Base-by-base conservation (phyloP, 1,140 invertebrate genomes). In the Drosophila baimaii region DNA sequence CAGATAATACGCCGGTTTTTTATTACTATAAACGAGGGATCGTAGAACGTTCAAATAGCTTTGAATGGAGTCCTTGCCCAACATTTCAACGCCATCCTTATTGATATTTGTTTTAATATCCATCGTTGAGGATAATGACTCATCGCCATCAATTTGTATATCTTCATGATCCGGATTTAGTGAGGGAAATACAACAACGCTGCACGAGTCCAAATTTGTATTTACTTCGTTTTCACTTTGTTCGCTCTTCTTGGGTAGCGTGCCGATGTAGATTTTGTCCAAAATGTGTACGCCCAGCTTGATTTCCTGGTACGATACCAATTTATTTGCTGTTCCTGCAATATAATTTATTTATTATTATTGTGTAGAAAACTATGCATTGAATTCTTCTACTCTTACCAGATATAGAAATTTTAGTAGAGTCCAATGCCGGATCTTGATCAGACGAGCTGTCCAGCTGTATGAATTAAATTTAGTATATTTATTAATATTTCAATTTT, bases 131-230 rank as follows among this genome's bases (percentile, higher is more conserved):
- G 91, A 91, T 0, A 92, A 37, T 10, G 77, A 83, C 27, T 92
- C 89, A 47, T 92, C 90, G 3, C 89, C 80, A 56, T 91, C 90
- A 13, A 92, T 84, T 72, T 90, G 79, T 56, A 92, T 90, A 52
- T 95, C 96, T 92, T 99, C 98, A 92, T 98, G 97, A 92, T 98
- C 97, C 0, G 97, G 97, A 94, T 99, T 98, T 41, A 99, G 93
- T 27, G 97, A 97, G 12, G 98, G 98, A 91, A 98, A 98, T 43
- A 99, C 97, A 29, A 96, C 96, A 39, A 99, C 96, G 29, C 96
- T 95, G 92, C 98, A 99, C 15, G 96, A 97, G 90, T 99, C 98
- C 55, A 98, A 90, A 84, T 95, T 35, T 23, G 10, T 95, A 81
- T 94, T 93, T n/a, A 75, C 71, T 3, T 27, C 35, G 23, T 35